phyloP scores from a whole-genome alignment of 1,140 invertebrate genomes.

The Frieseomelitta varia region DNA sequence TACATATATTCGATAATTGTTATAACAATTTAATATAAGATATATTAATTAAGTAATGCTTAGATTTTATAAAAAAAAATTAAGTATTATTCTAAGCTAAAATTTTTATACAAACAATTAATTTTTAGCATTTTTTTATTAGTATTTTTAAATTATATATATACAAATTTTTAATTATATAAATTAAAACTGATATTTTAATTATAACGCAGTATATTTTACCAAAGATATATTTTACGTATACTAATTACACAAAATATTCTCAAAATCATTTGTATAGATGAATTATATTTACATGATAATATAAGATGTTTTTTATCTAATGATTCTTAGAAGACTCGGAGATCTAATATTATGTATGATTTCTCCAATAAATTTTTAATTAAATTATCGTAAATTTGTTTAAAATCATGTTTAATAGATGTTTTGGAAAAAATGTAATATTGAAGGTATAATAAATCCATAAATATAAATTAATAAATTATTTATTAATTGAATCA shows the following conservation, averaged over 20 bases:
- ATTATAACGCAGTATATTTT: conserved; percentile 27
- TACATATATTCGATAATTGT: neutral
- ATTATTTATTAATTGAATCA: conserved; percentile 58
- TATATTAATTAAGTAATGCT: neutral
- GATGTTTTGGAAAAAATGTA: neutral
- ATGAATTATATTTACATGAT: conserved; percentile 18
- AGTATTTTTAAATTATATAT: neutral
- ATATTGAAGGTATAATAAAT: conserved; percentile 20
- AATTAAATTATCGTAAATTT: neutral
- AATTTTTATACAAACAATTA: conserved; percentile 38
- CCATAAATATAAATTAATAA: conserved; percentile 26
- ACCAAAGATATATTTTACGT: conserved; percentile 59
- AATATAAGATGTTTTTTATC: conserved; percentile 15
- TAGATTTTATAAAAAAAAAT: neutral
- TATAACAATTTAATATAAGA: neutral
- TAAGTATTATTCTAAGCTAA: conserved; percentile 11
- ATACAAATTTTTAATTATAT: conserved; percentile 5
- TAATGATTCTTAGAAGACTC: neutral
- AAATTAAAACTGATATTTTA: conserved; percentile 17
- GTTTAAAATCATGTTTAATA: conserved; percentile 11
- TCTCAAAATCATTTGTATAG: conserved; percentile 49
- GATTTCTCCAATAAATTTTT: conserved; percentile 6
- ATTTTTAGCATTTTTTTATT: conserved; percentile 23
- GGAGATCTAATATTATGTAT: neutral
- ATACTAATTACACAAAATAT: conserved; percentile 16